phyloP scores from a whole-genome alignment of 2,888 invertebrate species.

The Uloborus plumipes region DNA sequence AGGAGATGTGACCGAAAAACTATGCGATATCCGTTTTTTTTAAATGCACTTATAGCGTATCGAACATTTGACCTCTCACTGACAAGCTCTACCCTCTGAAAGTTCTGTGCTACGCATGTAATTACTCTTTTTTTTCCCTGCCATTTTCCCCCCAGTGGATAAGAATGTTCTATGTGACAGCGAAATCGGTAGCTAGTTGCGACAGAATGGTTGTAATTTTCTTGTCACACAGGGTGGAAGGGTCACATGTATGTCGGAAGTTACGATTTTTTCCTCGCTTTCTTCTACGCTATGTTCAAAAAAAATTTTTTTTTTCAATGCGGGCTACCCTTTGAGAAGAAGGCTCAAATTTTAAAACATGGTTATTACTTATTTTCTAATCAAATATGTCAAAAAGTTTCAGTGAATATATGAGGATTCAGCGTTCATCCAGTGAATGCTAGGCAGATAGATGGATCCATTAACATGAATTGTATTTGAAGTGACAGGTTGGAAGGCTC shows the following conservation, averaged over 20 bases:
- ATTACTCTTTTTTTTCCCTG: constrained; percentile 45
- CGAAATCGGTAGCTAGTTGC: constrained; percentile 36
- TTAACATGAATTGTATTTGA: too few species aligned
- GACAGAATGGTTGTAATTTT: constrained; percentile 54
- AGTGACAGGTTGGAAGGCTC: too few species aligned
- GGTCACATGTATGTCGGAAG: constrained; percentile 44
- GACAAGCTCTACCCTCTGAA: constrained; percentile 52
- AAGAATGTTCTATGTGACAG: constrained; percentile 36
- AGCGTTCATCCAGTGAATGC: too few species aligned
- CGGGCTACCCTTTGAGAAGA: too few species aligned
- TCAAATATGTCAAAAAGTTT: too few species aligned
- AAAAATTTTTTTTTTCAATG: too few species aligned
- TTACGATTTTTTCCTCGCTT: too few species aligned
- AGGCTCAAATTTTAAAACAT: too few species aligned
- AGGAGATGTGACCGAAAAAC: constrained; percentile 13
- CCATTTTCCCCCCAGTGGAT: constrained; percentile 18
- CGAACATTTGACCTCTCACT: constrained; percentile 48
- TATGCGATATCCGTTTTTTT: background rate
- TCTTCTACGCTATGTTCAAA: too few species aligned
- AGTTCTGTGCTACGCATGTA: constrained; percentile 25
- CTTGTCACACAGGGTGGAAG: constrained; percentile 35
- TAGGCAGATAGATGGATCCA: too few species aligned
- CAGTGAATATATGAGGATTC: too few species aligned
- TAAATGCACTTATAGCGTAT: constrained; percentile 17
- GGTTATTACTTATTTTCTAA: too few species aligned